A percentile compares a stretch with the other conserved stretches of the same genome.
These are phyloP conservation scores for Zapus hudsonius DNA, from an alignment of 2,113 vertebrate genomes.

Conservation along the genomic window DNA sequence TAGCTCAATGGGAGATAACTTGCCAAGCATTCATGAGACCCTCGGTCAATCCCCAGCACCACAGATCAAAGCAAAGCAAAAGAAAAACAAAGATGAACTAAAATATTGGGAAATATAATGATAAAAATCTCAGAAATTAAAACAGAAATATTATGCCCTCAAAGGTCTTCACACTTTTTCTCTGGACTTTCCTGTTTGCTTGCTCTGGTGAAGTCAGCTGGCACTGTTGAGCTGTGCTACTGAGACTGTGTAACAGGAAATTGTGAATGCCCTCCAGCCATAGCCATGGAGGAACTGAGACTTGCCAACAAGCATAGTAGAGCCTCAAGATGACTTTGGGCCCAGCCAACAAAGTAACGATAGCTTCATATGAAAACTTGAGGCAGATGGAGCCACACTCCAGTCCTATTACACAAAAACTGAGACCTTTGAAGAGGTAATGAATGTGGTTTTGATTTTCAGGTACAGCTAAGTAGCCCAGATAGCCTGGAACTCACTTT, in stretches of 20 bases:
- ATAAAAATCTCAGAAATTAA: background rate
- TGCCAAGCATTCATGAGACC: background rate
- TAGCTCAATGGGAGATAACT: background rate
- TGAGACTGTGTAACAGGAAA: background rate
- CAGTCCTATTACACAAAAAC: background rate
- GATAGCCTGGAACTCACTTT: no score
- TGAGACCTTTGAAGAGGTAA: background rate
- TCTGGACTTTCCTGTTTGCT: background rate
- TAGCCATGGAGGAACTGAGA: background rate
- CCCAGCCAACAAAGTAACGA: background rate
- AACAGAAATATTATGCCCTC: background rate
- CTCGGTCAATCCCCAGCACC: background rate
- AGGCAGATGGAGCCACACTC: background rate
- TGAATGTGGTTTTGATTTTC: no score
- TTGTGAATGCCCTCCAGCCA: background rate
- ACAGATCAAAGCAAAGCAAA: background rate
- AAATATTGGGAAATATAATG: conserved; percentile 24
- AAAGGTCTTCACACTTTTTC: background rate
- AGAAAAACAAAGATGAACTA: background rate
- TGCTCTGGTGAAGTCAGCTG: background rate
- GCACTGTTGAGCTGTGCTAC: background rate
- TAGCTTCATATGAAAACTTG: background rate
- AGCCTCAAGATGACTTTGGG: background rate
- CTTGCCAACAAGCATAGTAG: background rate
- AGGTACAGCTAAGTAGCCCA: no score